Percentiles rank a stretch among this genome's conserved stretches.
phyloP scores from a whole-genome alignment of 2,113 vertebrate genomes.

The Ailuropoda melanoleuca region DNA sequence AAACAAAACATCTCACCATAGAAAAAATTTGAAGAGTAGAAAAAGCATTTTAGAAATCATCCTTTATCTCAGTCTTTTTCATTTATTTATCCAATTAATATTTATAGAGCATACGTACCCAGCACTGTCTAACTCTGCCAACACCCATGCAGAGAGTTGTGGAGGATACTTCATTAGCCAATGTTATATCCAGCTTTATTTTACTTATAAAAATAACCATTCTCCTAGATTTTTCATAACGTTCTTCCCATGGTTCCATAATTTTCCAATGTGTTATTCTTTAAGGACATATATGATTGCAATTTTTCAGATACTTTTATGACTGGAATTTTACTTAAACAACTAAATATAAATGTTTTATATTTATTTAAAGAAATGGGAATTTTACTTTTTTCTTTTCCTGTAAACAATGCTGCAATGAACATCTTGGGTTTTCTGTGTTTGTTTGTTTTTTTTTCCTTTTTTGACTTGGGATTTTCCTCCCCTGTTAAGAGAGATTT shows the following conservation, averaged over 20 bases:
- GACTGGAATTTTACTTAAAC: not conserved
- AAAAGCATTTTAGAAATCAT: not conserved
- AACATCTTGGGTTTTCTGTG: not conserved
- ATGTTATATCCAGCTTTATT: not conserved
- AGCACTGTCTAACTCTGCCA: not conserved
- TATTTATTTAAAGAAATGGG: not conserved
- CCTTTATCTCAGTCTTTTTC: not conserved
- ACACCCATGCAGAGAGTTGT: not conserved
- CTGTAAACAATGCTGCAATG: not conserved
- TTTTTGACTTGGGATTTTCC: not conserved
- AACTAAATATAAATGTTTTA: not conserved
- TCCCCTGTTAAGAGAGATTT: not conserved
- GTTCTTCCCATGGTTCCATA: not conserved
- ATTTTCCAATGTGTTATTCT: not conserved
- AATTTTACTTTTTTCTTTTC: not conserved
- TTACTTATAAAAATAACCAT: not conserved
- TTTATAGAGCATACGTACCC: not conserved
- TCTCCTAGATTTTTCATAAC: not conserved
- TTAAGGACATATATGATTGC: not conserved
- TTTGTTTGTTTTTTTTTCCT: not conserved
- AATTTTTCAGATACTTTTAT: not conserved
- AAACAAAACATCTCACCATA: not conserved
- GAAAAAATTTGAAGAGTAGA: not conserved
- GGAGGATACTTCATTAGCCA: not conserved
- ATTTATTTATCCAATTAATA: not conserved